These are phyloP conservation scores for Pangasianodon gigas DNA, from an alignment of 2,113 vertebrate genomes.

Conservation along the genomic window DNA sequence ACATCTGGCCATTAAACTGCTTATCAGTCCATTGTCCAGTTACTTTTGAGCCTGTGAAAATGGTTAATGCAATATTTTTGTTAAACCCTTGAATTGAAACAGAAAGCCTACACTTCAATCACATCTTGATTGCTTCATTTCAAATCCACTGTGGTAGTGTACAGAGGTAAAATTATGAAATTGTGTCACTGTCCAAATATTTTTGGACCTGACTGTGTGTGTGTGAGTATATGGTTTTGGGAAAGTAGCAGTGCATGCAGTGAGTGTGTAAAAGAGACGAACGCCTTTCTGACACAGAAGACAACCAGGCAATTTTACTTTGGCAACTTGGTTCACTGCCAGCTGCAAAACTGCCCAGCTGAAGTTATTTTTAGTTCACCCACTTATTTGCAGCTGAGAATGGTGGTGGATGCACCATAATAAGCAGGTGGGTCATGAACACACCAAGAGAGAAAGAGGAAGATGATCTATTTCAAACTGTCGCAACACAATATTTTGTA, in stretches of 20 bases:
- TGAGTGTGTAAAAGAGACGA: conserved; percentile 38
- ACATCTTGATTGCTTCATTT: too few species aligned
- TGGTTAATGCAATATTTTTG: too few species aligned
- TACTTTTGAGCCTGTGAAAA: too few species aligned
- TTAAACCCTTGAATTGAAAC: too few species aligned
- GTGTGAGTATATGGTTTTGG: background rate
- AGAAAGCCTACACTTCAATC: too few species aligned
- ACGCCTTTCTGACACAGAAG: conserved; percentile 61
- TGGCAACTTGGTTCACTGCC: conserved; percentile 60
- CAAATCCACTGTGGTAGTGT: too few species aligned
- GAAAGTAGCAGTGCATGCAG: background rate
- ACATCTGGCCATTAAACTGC: too few species aligned
- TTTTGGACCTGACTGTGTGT: too few species aligned
- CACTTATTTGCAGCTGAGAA: conserved; percentile 55
- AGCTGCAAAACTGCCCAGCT: conserved; percentile 57
- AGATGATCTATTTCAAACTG: background rate
- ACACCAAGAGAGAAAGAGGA: conserved; percentile 25
- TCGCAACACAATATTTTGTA: background rate
- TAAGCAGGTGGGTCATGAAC: conserved; percentile 64
- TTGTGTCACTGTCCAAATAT: too few species aligned
- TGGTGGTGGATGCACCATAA: conserved; percentile 57
- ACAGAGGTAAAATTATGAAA: too few species aligned
- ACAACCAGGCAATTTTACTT: conserved; percentile 66
- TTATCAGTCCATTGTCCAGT: too few species aligned
- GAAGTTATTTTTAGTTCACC: conserved; percentile 71